Conservation (phyloP, 2,888 invertebrate genomes). For the Xanthorhoe spadicearia region DNA sequence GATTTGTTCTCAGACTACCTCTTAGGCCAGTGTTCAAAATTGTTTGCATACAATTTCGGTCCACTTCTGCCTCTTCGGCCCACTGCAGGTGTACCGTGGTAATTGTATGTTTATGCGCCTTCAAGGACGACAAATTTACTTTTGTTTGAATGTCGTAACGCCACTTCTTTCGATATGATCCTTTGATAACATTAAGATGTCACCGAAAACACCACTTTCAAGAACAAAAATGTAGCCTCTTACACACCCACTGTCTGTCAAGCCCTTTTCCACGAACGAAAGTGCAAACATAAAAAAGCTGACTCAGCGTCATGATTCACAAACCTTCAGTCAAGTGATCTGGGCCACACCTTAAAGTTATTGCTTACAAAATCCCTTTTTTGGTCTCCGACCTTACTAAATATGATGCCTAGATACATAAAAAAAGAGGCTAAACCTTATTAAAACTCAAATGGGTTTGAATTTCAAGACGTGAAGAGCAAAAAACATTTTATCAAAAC, state of each 20-base stretch:
- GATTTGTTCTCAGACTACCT: no score
- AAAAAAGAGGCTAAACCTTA: not conserved
- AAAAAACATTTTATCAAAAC: no score
- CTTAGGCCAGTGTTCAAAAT: no score
- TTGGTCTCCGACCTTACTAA: not conserved
- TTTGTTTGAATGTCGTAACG: no score
- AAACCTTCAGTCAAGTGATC: constrained; percentile 10
- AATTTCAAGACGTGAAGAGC: no score
- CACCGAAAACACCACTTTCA: constrained; percentile 1
- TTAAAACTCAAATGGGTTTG: no score
- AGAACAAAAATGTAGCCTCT: constrained; percentile 4
- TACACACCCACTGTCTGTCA: constrained; percentile 19
- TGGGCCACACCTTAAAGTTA: constrained; percentile 8
- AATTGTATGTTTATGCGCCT: no score
- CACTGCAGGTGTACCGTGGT: no score
- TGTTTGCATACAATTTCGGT: no score
- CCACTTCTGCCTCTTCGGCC: no score
- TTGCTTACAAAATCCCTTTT: constrained; percentile 8
- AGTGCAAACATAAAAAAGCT: constrained; percentile 17
- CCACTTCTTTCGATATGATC: not conserved
- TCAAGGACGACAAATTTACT: no score
- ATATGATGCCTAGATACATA: not conserved
- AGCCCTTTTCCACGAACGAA: constrained; percentile 23
- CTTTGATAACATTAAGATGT: not conserved
- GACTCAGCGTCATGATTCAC: constrained; percentile 20